Base-by-base conservation (phyloP, 2,888 invertebrate species). In the Elgonia sp. region DNA sequence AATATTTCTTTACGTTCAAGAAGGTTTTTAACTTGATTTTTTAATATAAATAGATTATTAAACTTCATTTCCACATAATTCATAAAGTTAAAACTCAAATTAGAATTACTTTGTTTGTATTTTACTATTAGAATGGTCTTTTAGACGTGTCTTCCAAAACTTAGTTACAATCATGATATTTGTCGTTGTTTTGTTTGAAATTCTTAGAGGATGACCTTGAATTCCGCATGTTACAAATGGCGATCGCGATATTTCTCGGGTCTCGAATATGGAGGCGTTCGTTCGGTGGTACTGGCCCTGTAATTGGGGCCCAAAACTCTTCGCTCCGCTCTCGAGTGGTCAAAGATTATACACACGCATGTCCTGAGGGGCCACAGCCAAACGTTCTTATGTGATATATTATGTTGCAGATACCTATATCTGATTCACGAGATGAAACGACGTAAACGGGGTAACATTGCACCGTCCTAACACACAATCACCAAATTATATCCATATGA, bases 261-360 rank as follows among this genome's bases (percentile, higher is more conserved):
- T 86, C 86, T 91, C 85, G 90, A 93, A 93, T 91, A 92, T 93
- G 93, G 92, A 93, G 94, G 93, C 93, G 94, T 93, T 92, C 90
- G 93, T 92, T 93, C 92, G 91, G 93, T 93, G 92, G 92, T 92
- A 92, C 94, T 94, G 93, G 94, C 94, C 94, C 94, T 94, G 94
- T 94, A 94, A 94, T 94, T 94, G 94, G 94, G 80, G 93, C 93
- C 94, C 93, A 83, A 94, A 94, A 94, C 93, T 93, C 92, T 93
- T 92, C 93, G 93, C 92, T 92, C 92, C 92, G 91, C 69, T 76
- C 93, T 93, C 92, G 93, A 91, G 92, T 93, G 92, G 92, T 92
- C 92, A 93, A 93, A 94, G 94, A 94, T 94, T 94, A 94, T 94
- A 94, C 94, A 94, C 94, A 94, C 94, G 94, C 93, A 92, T 94